phyloP scores from a whole-genome alignment of 1,140 invertebrate genomes.

The Tetragnatha versicolor region DNA sequence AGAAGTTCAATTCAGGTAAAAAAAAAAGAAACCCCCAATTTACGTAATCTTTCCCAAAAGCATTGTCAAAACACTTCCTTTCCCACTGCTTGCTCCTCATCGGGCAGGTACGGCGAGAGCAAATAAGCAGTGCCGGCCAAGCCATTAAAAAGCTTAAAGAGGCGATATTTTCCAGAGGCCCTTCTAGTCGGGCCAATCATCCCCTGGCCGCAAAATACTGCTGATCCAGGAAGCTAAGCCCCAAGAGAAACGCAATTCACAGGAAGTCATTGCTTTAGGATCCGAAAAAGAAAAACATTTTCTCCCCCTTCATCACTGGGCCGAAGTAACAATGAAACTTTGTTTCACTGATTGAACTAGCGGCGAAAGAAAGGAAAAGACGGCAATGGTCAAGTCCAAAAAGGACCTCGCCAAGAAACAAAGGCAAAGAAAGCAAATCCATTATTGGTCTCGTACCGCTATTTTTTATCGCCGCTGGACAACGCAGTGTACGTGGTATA shows the following conservation, averaged over 20 bases:
- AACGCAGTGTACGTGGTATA: constrained; percentile 36
- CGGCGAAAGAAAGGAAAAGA: constrained; percentile 18
- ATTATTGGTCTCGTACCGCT: constrained; percentile 40
- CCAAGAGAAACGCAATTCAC: constrained; percentile 41
- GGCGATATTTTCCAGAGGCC: constrained; percentile 5
- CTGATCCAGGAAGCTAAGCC: constrained; percentile 25
- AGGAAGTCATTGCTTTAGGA: constrained; percentile 33
- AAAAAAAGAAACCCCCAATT: no score
- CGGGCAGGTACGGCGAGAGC: no score
- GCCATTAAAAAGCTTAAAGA: constrained; percentile 12
- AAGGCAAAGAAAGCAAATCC: constrained; percentile 43
- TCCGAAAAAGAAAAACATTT: constrained; percentile 26
- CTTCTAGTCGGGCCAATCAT: constrained; percentile 37
- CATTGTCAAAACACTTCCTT: no score
- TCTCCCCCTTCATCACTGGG: not conserved
- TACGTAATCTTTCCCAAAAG: no score
- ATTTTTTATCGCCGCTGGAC: constrained; percentile 38
- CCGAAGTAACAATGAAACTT: constrained; percentile 48
- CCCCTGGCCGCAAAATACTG: constrained; percentile 37
- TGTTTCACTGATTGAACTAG: constrained; percentile 51
- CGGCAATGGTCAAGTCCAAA: constrained; percentile 17
- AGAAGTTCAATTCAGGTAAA: no score
- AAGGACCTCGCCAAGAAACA: not conserved
- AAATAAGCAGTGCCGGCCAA: no score
- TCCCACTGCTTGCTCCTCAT: no score